Percentiles rank a stretch among this genome's conserved stretches.
Evolutionary conservation across 1,140 invertebrate genomes (phyloP).

Genomic region (Heliconius eleuchia): DNA sequence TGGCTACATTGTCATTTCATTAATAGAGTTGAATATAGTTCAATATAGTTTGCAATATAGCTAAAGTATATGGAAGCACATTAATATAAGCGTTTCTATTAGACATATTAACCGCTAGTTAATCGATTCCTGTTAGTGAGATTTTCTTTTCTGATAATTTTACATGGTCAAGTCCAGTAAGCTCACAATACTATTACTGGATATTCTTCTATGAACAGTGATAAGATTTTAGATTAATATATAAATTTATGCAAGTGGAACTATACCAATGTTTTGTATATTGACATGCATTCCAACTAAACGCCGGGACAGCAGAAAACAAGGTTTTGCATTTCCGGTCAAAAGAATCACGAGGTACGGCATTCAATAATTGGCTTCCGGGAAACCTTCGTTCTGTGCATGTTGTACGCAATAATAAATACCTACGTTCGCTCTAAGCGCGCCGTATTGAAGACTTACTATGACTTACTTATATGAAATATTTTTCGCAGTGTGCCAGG

Average conservation of each 20-base stretch:
- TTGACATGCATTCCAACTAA: neutral
- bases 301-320: neutral
- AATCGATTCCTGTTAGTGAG: neutral
- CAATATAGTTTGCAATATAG: neutral
- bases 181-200: neutral
- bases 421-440: constrained; percentile 5
- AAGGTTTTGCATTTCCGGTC: constrained; percentile 7
- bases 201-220: too few relatives aligned
- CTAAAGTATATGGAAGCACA: neutral
- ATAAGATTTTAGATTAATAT: too few relatives aligned
- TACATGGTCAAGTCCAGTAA: neutral
- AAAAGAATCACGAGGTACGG: constrained; percentile 10
- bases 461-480: neutral
- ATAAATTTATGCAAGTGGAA: neutral
- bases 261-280: neutral
- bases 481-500: constrained; percentile 17
- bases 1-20: neutral
- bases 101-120: neutral
- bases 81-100: neutral
- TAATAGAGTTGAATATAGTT: neutral
- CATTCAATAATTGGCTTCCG: constrained; percentile 25
- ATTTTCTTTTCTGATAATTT: neutral
- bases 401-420: constrained; percentile 13
- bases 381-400: constrained; percentile 20
- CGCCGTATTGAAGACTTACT: neutral